Base-by-base conservation (phyloP, 2,113 vertebrate species). In the Gadus chalcogrammus region DNA sequence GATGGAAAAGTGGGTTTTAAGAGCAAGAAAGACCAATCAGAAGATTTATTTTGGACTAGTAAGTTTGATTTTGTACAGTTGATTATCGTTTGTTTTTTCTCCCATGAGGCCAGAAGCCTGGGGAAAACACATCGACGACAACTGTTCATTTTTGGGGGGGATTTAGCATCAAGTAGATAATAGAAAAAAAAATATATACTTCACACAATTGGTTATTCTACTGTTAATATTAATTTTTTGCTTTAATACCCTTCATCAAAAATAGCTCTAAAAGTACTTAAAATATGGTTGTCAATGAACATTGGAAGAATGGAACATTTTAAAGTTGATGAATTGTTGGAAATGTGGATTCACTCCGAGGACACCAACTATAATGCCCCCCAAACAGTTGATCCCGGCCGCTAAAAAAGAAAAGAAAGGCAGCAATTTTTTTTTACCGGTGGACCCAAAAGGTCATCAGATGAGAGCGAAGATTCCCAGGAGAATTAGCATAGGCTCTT, bases 351-450 rank as follows among this genome's bases (percentile, higher is more conserved):
- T 63, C 81, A 67, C 71, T 15, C 65, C 64, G 61, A 77, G 76
- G 11, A 74, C 69, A 79, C 72, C 6, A 35, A 35, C 31, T 35
- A 35, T 4, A 35, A 35, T 35, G 31, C 31, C 31, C 31, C 4
- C 31, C 31, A 74, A 71, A 64, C 81, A 63, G 38, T 63, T 38
- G 55, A 71, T 76, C 86, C 66, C 74, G 75, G 80, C 68, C 63
- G 2, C 65, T 71, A 53, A 48, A 20, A 61, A 16, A 24, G 12
- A 53, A 28, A 85, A 87, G 82, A 24, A 17, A 48, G 55, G 85
- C 84, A 82, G 79, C 80, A 12, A 75, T 74, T 24, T 24, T 24
- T 24, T 71, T 72, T 18, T 78, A 88, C 79, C 77, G 81, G 85
- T 77, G 82, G 82, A 85, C 87, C 87, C 80, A 72, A 69, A 69